Percentiles rank a stretch among this genome's conserved stretches.
Evolutionary conservation across 2,888 invertebrate genomes (phyloP).

Genomic region (Aproaerema taeniolella): DNA sequence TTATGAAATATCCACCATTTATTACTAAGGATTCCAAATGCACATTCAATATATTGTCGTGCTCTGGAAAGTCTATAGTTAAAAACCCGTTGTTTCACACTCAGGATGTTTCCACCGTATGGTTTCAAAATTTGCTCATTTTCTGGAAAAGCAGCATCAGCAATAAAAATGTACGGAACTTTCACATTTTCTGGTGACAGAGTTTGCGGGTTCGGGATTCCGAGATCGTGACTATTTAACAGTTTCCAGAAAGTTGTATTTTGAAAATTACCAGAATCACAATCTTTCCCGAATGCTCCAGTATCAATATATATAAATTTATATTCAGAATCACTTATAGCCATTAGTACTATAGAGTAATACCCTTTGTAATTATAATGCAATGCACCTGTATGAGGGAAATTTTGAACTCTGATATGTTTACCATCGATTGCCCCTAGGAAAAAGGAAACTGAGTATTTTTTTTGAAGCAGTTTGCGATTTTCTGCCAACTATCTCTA

Average conservation of each 20-base stretch:
- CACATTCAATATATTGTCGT: conserved; percentile 13
- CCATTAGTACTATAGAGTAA: conserved; percentile 18
- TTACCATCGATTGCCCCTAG: conserved; percentile 7
- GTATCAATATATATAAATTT: conserved; percentile 15
- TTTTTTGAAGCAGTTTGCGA: conserved; percentile 3
- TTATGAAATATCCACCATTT: conserved; percentile 13
- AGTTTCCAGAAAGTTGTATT: conserved; percentile 16
- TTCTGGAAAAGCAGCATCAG: background rate
- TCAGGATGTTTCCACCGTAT: conserved; percentile 16
- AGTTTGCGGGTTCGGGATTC: conserved; percentile 5
- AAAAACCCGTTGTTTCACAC: conserved; percentile 12
- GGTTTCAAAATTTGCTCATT: background rate
- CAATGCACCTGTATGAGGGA: conserved; percentile 19
- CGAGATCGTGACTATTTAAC: conserved; percentile 8
- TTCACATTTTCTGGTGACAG: conserved; percentile 7
- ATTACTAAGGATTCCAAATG: conserved; percentile 13
- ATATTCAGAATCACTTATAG: conserved; percentile 21
- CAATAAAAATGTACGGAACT: conserved; percentile 18
- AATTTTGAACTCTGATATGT: conserved; percentile 21
- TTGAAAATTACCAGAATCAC: conserved; percentile 19
- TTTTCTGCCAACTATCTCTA: background rate
- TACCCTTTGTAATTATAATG: conserved; percentile 21
- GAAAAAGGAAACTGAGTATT: conserved; percentile 7
- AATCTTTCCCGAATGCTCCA: conserved; percentile 18
- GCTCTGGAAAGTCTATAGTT: conserved; percentile 12